A percentile compares a stretch with the other conserved stretches of the same genome.
Evolutionary conservation across 2,888 invertebrate species (phyloP).

Genomic region (Luperina nickerlii): DNA sequence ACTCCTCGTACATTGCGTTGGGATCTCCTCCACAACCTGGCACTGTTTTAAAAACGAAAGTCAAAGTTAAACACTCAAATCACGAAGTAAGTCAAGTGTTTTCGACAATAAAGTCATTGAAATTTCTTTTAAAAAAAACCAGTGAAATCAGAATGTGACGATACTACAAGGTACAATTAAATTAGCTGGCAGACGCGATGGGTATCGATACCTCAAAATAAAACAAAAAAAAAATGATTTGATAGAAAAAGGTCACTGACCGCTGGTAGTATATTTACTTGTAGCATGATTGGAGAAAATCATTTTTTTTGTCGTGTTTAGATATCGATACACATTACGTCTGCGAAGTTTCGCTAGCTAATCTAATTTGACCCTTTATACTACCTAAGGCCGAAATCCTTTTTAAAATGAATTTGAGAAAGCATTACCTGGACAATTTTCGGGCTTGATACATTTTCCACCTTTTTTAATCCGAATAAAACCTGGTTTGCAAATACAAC

Average conservation of each 20-base stretch:
- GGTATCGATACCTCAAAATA: too few species aligned
- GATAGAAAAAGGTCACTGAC: too few species aligned
- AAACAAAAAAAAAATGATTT: too few species aligned
- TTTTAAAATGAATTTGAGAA: neutral
- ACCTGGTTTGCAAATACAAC: conserved; percentile 53
- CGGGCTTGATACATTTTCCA: conserved; percentile 66
- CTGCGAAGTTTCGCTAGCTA: too few species aligned
- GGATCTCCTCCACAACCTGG: conserved; percentile 26
- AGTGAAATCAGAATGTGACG: neutral
- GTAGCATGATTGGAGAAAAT: too few species aligned
- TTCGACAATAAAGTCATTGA: neutral
- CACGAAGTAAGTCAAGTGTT: neutral
- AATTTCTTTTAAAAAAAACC: neutral
- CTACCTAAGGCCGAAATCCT: neutral
- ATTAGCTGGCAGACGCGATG: too few species aligned
- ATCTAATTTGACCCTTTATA: too few species aligned
- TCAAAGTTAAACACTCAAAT: neutral
- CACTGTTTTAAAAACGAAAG: conserved; percentile 12
- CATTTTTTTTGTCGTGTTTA: too few species aligned
- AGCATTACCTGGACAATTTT: conserved; percentile 57
- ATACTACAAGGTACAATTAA: too few species aligned
- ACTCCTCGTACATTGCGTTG: conserved; percentile 9
- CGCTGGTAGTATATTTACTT: too few species aligned
- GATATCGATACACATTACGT: too few species aligned
- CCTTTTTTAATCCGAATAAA: conserved; percentile 58